Conservation (phyloP, 53 echinoderm and acorn worm species). For the Apostichopus leukothele region DNA sequence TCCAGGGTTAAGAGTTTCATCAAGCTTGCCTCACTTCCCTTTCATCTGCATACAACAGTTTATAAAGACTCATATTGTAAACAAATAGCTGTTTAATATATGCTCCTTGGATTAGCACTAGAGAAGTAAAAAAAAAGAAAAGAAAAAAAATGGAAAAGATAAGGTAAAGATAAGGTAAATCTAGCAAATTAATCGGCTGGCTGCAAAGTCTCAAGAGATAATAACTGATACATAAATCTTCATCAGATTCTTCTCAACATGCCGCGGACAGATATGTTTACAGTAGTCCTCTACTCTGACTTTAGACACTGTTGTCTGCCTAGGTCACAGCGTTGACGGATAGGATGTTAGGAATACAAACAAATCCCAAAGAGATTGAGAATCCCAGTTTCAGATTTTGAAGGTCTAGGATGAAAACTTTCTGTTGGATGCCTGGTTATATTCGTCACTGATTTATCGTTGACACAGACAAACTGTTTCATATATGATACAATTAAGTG, state of each 20-base stretch:
- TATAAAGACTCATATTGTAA: too few relatives aligned
- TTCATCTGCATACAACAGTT: too few relatives aligned
- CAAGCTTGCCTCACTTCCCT: too few relatives aligned
- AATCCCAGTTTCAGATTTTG: not conserved
- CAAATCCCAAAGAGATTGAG: not conserved
- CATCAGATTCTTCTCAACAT: constrained; percentile 8
- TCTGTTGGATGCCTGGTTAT: too few relatives aligned
- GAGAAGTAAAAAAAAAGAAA: not conserved
- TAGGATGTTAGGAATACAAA: not conserved
- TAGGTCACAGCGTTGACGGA: constrained; percentile 13
- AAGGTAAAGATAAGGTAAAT: not conserved
- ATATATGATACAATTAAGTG: too few relatives aligned
- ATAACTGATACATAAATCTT: constrained; percentile 14
- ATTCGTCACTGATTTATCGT: too few relatives aligned
- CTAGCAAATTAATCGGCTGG: constrained; percentile 5
- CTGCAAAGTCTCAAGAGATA: constrained; percentile 5
- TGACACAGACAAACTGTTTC: too few relatives aligned
- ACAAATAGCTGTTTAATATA: too few relatives aligned
- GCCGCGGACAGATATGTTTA: constrained; percentile 18
- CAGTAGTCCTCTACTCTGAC: not conserved
- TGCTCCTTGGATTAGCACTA: not conserved
- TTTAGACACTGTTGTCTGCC: not conserved
- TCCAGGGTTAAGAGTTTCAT: too few relatives aligned
- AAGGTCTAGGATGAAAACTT: not conserved
- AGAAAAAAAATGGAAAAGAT: not conserved